Percentiles rank a stretch among this genome's conserved stretches.
These are phyloP conservation scores for Neoitamus cyanurus DNA, from an alignment of 2,888 invertebrate genomes.

Conservation along the genomic window DNA sequence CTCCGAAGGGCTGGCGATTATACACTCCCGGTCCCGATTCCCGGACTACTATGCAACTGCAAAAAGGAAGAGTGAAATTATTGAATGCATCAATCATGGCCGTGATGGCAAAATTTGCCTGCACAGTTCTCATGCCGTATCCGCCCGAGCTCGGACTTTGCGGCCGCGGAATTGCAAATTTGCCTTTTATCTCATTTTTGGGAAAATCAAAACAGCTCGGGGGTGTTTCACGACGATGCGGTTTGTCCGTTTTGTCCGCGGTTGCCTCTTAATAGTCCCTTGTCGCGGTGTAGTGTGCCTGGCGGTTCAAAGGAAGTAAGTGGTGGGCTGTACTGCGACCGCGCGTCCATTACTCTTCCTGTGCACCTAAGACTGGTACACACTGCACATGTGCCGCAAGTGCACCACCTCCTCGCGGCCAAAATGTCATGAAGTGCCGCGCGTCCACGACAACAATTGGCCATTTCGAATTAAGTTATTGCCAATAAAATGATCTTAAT, in stretches of 20 bases:
- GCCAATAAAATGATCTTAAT: slow-evolving; percentile 52
- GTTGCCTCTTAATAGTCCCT: background rate
- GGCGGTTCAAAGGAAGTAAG: background rate
- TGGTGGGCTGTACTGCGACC: background rate
- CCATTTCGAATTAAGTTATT: slow-evolving; percentile 53
- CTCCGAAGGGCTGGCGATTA: slow-evolving; percentile 22
- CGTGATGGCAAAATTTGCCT: slow-evolving; percentile 37
- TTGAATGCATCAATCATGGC: slow-evolving; percentile 44
- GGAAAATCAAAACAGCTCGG: slow-evolving; percentile 29
- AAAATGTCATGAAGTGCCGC: slow-evolving; percentile 19
- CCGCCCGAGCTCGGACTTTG: background rate
- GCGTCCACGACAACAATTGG: slow-evolving; percentile 48
- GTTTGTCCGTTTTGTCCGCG: slow-evolving; percentile 2
- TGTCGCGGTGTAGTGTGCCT: background rate
- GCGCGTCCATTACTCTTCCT: background rate
- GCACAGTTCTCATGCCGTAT: slow-evolving; percentile 14
- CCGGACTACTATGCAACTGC: slow-evolving; percentile 37
- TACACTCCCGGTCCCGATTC: slow-evolving; percentile 17
- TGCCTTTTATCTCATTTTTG: slow-evolving; percentile 9
- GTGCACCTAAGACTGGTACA: background rate
- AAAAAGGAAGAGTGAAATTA: slow-evolving; percentile 30
- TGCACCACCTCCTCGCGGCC: background rate
- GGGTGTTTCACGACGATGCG: slow-evolving; percentile 19
- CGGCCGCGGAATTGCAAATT: background rate
- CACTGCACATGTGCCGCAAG: background rate